Evolutionary conservation across 2,113 vertebrate genomes (phyloP).

Genomic region (Tachycineta bicolor): DNA sequence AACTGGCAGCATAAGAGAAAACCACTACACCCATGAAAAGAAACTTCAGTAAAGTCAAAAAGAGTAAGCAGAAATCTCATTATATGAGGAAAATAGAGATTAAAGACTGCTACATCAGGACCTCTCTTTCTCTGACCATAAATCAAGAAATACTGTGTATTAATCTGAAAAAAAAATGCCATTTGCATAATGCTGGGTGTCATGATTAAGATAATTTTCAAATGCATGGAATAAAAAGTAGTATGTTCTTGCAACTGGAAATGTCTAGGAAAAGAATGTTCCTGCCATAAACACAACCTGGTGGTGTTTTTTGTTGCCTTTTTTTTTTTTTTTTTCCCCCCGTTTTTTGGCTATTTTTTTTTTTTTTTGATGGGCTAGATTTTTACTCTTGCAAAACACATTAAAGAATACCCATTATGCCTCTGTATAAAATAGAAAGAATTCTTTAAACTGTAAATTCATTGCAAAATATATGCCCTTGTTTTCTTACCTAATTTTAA

Average conservation of each 20-base stretch:
- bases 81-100: neutral
- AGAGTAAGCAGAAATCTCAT: neutral
- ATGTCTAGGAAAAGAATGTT: neutral
- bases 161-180: neutral
- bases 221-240: neutral
- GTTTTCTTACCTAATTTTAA: neutral
- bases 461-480: neutral
- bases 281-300: neutral
- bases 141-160: neutral
- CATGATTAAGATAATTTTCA: neutral
- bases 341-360: rapidly evolving
- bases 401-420: neutral
- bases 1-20: too few relatives aligned
- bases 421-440: neutral
- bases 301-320: rapidly evolving
- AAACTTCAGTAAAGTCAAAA: neutral
- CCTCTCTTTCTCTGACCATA: neutral
- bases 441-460: neutral
- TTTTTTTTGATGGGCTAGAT: neutral
- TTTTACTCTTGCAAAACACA: neutral
- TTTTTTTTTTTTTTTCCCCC: rapidly evolving
- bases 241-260: neutral
- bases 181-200: neutral
- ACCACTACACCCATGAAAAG: neutral
- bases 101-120: neutral